Conservation (phyloP, 2,113 vertebrate species). For the Thermophis baileyi region DNA sequence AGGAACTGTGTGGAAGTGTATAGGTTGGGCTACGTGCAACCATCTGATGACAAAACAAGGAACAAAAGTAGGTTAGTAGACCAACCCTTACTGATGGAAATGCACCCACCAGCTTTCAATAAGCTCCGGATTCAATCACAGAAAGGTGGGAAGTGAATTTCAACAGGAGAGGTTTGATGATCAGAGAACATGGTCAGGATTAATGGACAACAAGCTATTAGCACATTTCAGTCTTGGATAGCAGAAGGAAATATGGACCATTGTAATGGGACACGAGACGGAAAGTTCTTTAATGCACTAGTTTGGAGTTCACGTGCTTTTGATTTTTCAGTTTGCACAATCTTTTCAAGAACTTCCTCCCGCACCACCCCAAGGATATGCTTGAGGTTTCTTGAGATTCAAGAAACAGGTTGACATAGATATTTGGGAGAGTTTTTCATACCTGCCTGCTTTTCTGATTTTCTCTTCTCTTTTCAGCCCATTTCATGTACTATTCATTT, state of each 20-base stretch:
- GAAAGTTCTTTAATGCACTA: not conserved
- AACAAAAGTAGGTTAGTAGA: constrained; percentile 22
- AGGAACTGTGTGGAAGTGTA: not conserved
- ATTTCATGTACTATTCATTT: not conserved
- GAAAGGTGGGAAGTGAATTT: constrained; percentile 2
- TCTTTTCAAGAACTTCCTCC: not conserved
- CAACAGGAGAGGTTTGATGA: not conserved
- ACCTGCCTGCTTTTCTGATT: not conserved
- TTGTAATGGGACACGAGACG: not conserved
- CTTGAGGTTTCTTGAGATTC: not conserved
- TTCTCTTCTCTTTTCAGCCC: not conserved
- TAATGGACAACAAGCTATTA: not conserved
- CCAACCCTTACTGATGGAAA: not conserved
- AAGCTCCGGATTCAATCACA: not conserved
- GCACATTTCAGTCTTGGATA: not conserved
- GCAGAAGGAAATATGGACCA: not conserved
- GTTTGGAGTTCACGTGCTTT: not conserved
- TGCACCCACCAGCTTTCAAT: not conserved
- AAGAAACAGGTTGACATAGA: not conserved
- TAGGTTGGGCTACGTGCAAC: not conserved
- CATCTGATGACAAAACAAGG: constrained; percentile 9
- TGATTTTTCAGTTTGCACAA: not conserved
- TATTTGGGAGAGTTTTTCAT: not conserved
- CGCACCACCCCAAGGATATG: not conserved
- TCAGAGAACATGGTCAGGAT: not conserved